Conservation (phyloP, 2,888 invertebrate species). For the Rhyacophila evoluta region DNA sequence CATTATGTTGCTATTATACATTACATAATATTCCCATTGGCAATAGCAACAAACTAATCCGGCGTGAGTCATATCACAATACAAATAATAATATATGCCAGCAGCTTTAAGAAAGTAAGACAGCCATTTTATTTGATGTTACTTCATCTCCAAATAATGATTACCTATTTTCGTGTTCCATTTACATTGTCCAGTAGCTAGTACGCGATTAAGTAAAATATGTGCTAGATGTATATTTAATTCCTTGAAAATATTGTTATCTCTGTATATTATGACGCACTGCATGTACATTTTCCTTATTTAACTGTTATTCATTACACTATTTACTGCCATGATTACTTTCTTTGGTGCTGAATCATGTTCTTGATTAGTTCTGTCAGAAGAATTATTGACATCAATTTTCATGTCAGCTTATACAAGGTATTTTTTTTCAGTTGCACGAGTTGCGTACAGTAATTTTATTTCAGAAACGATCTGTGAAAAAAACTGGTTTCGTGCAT, state of each 20-base stretch:
- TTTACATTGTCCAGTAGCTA: not conserved
- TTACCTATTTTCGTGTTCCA: not conserved
- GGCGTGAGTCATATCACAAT: not conserved
- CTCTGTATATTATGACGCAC: not conserved
- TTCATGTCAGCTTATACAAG: not conserved
- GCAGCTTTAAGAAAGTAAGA: not conserved
- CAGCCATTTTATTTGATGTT: constrained; percentile 6
- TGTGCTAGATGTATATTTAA: not conserved
- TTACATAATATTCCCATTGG: not conserved
- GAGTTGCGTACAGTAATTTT: not conserved
- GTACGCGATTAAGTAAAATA: not conserved
- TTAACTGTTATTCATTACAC: not conserved
- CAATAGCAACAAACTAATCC: not conserved
- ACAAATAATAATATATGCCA: not conserved
- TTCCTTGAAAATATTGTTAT: no score
- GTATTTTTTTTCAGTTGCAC: not conserved
- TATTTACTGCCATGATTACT: not conserved
- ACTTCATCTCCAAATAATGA: not conserved
- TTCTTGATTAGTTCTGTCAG: not conserved
- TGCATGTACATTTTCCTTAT: not conserved
- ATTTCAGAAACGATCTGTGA: no score
- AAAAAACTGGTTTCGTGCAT: no score
- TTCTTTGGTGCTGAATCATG: not conserved
- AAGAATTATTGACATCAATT: not conserved
- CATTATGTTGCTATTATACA: not conserved